Evolutionary conservation across 1,140 invertebrate species (phyloP).

Genomic region (Lanistes nyassanus): DNA sequence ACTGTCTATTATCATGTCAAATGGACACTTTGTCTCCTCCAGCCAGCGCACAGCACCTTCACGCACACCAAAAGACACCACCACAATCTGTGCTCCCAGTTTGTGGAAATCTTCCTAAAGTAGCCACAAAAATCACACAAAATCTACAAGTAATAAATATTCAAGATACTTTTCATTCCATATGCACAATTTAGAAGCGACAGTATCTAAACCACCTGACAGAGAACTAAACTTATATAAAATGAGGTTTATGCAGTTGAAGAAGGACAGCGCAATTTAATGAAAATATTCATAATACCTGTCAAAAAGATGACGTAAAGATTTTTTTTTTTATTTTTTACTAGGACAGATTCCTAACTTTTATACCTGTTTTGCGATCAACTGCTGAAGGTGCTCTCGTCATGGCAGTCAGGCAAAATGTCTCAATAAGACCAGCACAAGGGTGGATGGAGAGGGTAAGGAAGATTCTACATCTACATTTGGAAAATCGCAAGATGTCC

Average conservation of each 20-base stretch:
- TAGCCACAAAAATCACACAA: neutral
- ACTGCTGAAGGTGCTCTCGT: conserved; percentile 51
- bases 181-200: no score
- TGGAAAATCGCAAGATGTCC: neutral
- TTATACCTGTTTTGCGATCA: conserved; percentile 40
- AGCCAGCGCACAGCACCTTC: conserved; percentile 55
- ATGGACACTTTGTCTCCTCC: conserved; percentile 48
- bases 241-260: neutral
- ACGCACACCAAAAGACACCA: conserved; percentile 52
- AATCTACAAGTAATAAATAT: no score
- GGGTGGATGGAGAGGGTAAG: conserved; percentile 10
- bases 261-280: no score
- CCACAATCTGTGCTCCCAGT: conserved; percentile 34
- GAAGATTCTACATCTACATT: neutral
- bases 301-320: no score
- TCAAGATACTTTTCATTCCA: no score
- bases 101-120: conserved; percentile 40
- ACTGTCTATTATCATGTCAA: conserved; percentile 50
- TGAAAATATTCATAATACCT: no score
- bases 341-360: neutral
- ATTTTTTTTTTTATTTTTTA: no score
- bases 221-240: neutral
- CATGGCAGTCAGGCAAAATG: conserved; percentile 64
- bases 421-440: conserved; percentile 50
- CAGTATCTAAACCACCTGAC: neutral